Evolutionary conservation across 1,140 invertebrate genomes (phyloP).

Genomic region (Musca domestica): DNA sequence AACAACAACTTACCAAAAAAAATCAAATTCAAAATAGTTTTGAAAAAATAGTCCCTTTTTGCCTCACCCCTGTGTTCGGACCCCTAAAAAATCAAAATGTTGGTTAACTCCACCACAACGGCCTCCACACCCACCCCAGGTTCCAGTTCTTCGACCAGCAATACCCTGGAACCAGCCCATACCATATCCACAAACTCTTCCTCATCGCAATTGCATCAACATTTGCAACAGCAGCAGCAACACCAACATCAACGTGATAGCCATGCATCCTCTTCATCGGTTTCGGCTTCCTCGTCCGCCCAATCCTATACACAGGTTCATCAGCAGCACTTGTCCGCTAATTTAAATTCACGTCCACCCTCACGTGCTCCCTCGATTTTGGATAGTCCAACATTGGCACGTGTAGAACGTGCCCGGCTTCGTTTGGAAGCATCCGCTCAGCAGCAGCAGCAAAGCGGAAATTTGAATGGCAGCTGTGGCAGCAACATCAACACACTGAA

Average conservation of each 20-base stretch:
- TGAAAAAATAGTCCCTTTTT: background rate
- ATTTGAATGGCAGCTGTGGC: conserved; percentile 30
- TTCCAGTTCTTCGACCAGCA: conserved; percentile 47
- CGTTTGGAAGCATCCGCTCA: conserved; percentile 52
- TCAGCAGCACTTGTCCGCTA: conserved; percentile 17
- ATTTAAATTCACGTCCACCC: conserved; percentile 44
- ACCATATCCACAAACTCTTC: conserved; percentile 23
- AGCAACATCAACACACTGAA: conserved; percentile 48
- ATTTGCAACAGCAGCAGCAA: conserved; percentile 33
- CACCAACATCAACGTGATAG: conserved; percentile 19
- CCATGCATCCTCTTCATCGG: background rate
- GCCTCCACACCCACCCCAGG: conserved; percentile 50
- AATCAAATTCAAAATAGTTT: background rate
- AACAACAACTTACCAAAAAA: too few species aligned
- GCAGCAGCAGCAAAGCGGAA: conserved; percentile 39
- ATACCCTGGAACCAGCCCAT: conserved; percentile 39
- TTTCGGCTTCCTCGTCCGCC: conserved; percentile 24
- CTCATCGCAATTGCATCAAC: conserved; percentile 26
- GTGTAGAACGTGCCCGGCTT: conserved; percentile 58
- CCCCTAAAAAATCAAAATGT: conserved; percentile 7
- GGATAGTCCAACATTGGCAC: conserved; percentile 59
- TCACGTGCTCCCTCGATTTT: conserved; percentile 56
- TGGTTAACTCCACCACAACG: conserved; percentile 26
- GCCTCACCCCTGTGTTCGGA: too few species aligned
- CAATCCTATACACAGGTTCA: conserved; percentile 31